A percentile compares a stretch with the other conserved stretches of the same genome.
Conservation (phyloP, 2,797 vertebrate species). For the Sparus aurata region DNA sequence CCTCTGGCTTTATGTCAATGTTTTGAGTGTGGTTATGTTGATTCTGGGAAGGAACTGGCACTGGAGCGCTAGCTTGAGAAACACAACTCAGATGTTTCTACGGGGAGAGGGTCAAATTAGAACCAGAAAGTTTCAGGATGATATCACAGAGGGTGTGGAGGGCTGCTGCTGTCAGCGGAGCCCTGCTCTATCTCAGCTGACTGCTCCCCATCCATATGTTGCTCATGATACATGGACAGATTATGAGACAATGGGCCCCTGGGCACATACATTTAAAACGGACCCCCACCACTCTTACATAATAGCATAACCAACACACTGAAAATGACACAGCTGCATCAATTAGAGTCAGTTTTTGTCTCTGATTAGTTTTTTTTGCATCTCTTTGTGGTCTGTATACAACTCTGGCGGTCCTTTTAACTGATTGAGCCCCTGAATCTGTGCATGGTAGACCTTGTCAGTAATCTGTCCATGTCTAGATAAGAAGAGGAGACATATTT, state of each 20-base stretch:
- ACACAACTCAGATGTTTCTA: slow-evolving; percentile 38
- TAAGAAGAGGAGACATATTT: background rate
- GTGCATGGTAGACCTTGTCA: background rate
- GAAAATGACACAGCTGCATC: background rate
- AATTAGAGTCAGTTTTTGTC: background rate
- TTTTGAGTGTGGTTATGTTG: slow-evolving; percentile 6
- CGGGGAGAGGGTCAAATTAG: slow-evolving; percentile 60
- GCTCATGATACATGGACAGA: background rate
- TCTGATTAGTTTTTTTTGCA: background rate
- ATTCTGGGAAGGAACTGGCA: slow-evolving; percentile 44
- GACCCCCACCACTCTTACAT: background rate
- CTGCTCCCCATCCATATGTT: background rate
- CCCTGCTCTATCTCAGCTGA: slow-evolving; percentile 6
- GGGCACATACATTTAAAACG: background rate
- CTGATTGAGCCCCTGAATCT: too few species aligned
- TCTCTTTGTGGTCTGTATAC: background rate
- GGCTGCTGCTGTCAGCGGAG: background rate
- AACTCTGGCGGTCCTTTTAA: too few species aligned
- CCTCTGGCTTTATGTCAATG: background rate
- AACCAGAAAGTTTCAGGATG: slow-evolving; percentile 55
- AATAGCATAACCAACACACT: background rate
- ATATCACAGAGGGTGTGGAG: slow-evolving; percentile 60
- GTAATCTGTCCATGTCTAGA: background rate
- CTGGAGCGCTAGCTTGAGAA: slow-evolving; percentile 14
- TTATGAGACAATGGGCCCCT: background rate